Base-by-base conservation (phyloP, 2,888 invertebrate species). In the Antheraea yamamai region DNA sequence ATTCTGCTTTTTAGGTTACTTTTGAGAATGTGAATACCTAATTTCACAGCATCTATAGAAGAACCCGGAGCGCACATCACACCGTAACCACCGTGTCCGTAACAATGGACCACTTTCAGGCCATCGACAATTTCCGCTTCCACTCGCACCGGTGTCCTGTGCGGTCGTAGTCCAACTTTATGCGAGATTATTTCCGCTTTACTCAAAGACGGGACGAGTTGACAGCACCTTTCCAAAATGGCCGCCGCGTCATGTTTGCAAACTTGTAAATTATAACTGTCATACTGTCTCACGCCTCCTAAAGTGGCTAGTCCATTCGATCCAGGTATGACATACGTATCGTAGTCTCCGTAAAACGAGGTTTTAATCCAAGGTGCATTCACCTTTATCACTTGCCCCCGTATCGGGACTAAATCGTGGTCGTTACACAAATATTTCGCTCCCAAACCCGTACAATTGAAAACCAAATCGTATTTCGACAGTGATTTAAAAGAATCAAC, bases 1-100 rank as follows among this genome's bases (percentile, higher is more conserved):
- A 95, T 81, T 82, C 92, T 93, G 80, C 89, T 89, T 79, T 79
- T 88, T 16, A 83, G 47, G 78, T 87, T 92, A 61, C 86, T 84
- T 74, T 81, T 89, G 23, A 96, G 81, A 52, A 96, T 84, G 80
- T 97, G 96, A 73, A 95, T 92, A 0, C 97, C 96, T 26, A 97
- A 91, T 74, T 96, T 87, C 0, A 98, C 96, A 0, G 98, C 98
- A 84, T 98, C 95, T 76, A 96, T 94, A 0, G 97, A 96, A 0
- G 98, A 98, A 14, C 99, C 99, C 51, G 99, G 99, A 8, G 98
- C 97, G 61, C 98, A 96, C 77, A 97, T 97, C 0, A 99, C 97
- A 0, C 99, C 99, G 87, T 98, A 98, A 0, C 98, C 98, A 0
- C 99, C 98, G 88, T 99, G 99, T 0, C 99, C 99, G 87, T 99